phyloP scores from a whole-genome alignment of 2,113 vertebrate genomes.

The Tachysurus fulvidraco region DNA sequence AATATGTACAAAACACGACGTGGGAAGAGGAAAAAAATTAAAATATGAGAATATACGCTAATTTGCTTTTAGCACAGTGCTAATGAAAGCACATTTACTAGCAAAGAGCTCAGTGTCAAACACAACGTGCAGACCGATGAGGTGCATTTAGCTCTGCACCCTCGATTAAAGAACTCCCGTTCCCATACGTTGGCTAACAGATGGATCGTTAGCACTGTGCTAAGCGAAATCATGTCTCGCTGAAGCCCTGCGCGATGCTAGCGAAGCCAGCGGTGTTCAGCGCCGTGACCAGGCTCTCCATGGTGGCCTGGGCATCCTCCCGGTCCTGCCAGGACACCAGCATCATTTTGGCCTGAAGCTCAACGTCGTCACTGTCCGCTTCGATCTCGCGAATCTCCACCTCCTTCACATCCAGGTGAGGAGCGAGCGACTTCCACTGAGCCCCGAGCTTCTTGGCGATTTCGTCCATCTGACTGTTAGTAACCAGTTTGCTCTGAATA shows the following conservation, averaged over 20 bases:
- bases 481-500: constrained; percentile 85
- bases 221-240: constrained; percentile 58
- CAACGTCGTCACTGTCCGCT: constrained; percentile 87
- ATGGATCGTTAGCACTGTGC: background rate
- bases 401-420: constrained; percentile 90
- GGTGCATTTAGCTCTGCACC: background rate
- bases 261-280: constrained; percentile 80
- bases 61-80: background rate
- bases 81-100: background rate
- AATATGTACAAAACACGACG: background rate
- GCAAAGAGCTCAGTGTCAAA: background rate
- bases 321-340: constrained; percentile 96
- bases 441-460: constrained; percentile 84
- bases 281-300: constrained; percentile 79
- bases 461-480: constrained; percentile 87
- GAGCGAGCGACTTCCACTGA: constrained; percentile 86
- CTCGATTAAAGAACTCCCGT: background rate
- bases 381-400: constrained; percentile 90
- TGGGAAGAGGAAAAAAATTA: constrained; percentile 37
- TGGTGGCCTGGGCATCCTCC: constrained; percentile 84
- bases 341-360: constrained; percentile 92
- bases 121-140: background rate
- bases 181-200: background rate
- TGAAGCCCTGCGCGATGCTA: constrained; percentile 82
- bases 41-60: background rate